Conservation (phyloP, 2,113 vertebrate genomes). For the Cebidichthys violaceus region DNA sequence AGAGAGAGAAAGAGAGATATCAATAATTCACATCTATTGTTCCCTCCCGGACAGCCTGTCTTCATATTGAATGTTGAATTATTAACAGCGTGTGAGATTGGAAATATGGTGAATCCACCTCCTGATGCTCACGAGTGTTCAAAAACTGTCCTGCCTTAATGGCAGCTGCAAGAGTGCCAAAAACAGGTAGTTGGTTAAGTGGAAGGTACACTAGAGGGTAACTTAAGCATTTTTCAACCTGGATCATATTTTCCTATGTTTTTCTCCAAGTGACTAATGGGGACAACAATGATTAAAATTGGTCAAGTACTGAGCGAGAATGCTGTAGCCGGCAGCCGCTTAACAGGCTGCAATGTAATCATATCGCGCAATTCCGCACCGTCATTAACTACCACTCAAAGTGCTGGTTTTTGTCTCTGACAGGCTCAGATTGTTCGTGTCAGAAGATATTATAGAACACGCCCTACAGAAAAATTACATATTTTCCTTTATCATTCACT, state of each 20-base stretch:
- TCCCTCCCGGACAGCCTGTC: slow-evolving; percentile 65
- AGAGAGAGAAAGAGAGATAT: slow-evolving; percentile 50
- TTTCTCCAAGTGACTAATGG: neutral
- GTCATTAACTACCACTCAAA: neutral
- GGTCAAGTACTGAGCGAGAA: neutral
- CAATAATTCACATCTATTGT: slow-evolving; percentile 82
- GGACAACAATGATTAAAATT: neutral
- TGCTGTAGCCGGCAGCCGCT: neutral
- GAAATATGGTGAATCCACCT: slow-evolving; percentile 40
- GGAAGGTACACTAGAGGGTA: neutral
- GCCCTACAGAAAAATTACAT: no score
- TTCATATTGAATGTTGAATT: slow-evolving; percentile 85
- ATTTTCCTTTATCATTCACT: no score
- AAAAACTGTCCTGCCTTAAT: slow-evolving; percentile 16
- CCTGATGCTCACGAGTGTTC: slow-evolving; percentile 5
- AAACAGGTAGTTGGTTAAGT: slow-evolving; percentile 6
- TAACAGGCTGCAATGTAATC: neutral
- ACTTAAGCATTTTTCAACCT: neutral
- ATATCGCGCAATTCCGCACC: neutral
- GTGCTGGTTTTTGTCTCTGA: neutral
- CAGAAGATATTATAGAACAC: no score
- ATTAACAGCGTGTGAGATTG: slow-evolving; percentile 77
- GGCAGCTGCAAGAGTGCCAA: neutral
- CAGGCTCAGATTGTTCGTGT: neutral
- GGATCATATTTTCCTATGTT: neutral